Evolutionary conservation across 2,797 vertebrate species (phyloP), one percentile per base, ranked within the genome.

Genomic region (Crenichthys baileyi): DNA sequence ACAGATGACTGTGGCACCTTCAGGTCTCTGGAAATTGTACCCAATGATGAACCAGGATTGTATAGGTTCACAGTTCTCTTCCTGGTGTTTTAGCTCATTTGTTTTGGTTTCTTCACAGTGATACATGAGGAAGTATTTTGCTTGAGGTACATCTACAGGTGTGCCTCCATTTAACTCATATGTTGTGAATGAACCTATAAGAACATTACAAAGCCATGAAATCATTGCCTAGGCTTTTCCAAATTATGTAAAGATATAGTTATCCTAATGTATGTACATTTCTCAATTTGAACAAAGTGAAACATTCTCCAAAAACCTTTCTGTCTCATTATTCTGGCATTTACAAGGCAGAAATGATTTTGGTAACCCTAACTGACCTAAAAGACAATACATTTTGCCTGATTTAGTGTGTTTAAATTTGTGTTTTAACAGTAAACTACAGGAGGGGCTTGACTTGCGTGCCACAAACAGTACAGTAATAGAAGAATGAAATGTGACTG

Each of bases 391-490:
- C 2, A 22, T 22, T 12, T 24, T 4, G 16, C 11, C 5, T 41
- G 13, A 7, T n/a, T 24, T 46, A 7, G 56, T 26, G 56, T 58
- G 26, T 58, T n/a, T 55, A 55, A 55, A 24, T 7, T 24, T 55
- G 1, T 41, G 63, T 67, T 67, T 39, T 2, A 67, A 20, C 22
- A 1, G 20, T 24, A 24, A 12, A 22, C 22, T 65, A 31, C 16
- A 7, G 15, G 41, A 44, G 39, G 65, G 56, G 24, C 2, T 11
- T n/a, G 56, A 24, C 65, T 5, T 68, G 39, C 2, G 41, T 24
- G 41, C 41, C 65, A 68, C 65, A 63, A 60, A 75, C 63, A 41
- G 68, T 26, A 77, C 53, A 48, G 68, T n/a, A 8, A n/a, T 70
- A 48, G 8, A 22, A 73, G 13, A 48, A 67, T 48, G 55, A 72